Base-by-base conservation (phyloP, 2,797 vertebrate species). In the Sebastes diaconus region DNA sequence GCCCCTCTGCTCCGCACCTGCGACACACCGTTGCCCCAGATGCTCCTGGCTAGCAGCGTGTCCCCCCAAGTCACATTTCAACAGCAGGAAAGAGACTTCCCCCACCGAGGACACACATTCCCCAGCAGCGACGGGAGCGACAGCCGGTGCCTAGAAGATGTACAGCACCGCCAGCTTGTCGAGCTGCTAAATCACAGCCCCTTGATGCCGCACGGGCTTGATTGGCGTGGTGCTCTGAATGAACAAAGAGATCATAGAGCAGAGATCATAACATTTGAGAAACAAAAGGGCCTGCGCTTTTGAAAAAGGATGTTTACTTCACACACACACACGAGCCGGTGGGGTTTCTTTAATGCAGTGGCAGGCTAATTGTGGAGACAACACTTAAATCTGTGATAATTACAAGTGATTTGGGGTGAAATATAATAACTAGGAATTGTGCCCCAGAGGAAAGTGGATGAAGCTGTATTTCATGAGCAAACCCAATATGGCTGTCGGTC, bases 361-460 rank as follows among this genome's bases (percentile, higher is more conserved):
- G 75, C 50, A 58, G 79, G 59, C 55, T 88, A 81, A 93, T 90
- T 87, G 82, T 54, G 75, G 80, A 73, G 75, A 81, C 78, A 84
- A 86, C 86, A 88, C 83, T 90, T 73, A 83, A 83, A 92, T 89
- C 85, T 90, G 73, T 84, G 87, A 92, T 92, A 89, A 94, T 88
- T 91, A 83, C 73, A 66, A 80, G 79, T 74, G 80, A 85, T 86
- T 76, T 68, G 68, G 32, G 52, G 80, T 70, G 81, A 87, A 88
- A 87, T 82, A 83, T 80, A 84, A 84, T 84, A 87, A 80, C 74
- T 29, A 75, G 77, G 68, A 75, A 90, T 68, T 61, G 73, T n/a
- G 81, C 84, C 91, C 77, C 8, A 30, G 80, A 88, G 90, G 78
- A 68, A 88, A 91, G 84, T 25, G 52, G 76, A 74, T 70, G 80